Conservation (phyloP, 2,113 vertebrate species). For the Vidua macroura region DNA sequence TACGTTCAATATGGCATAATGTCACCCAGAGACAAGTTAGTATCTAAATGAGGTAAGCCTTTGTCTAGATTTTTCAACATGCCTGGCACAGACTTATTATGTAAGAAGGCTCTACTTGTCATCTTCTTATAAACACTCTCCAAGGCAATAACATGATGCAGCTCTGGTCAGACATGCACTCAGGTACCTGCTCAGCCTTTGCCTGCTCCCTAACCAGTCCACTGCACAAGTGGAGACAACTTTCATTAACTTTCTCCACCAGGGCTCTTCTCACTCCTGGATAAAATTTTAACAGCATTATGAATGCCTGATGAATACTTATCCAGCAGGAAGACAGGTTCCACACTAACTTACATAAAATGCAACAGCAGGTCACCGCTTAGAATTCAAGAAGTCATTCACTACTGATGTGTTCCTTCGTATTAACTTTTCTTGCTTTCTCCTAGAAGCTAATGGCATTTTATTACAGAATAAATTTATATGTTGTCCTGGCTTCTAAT, state of each 20-base stretch:
- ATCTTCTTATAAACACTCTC: neutral
- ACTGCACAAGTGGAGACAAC: neutral
- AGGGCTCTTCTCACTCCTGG: neutral
- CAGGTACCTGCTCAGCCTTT: neutral
- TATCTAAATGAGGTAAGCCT: neutral
- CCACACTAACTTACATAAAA: neutral
- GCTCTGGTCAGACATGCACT: neutral
- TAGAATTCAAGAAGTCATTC: neutral
- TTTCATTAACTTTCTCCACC: neutral
- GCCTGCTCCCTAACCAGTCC: neutral
- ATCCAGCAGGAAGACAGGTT: neutral
- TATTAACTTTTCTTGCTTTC: neutral
- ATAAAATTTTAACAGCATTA: neutral
- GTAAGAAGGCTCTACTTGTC: neutral
- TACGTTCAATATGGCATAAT: fast-evolving
- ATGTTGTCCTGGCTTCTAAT: neutral
- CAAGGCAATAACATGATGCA: neutral
- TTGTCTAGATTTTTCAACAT: neutral
- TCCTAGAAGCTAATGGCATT: neutral
- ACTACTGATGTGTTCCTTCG: neutral
- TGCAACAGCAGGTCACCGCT: neutral
- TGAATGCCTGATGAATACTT: neutral
- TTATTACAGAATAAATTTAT: neutral
- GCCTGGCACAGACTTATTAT: neutral
- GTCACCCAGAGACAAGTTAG: neutral